Base-by-base conservation (phyloP, 2,113 vertebrate genomes). In the Petroica traversi region DNA sequence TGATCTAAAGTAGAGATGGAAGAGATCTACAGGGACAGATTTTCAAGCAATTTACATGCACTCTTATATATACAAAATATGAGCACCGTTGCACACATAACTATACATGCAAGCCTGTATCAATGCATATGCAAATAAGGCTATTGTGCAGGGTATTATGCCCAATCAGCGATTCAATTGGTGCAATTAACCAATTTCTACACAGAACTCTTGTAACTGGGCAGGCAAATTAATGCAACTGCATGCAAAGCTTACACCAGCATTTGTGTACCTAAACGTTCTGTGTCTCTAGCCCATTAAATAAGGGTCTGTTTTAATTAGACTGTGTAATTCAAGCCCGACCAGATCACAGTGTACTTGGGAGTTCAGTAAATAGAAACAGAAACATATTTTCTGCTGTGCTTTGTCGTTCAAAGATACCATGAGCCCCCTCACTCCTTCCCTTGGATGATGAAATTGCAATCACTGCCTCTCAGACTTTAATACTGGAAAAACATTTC, bases 101-200 rank as follows among this genome's bases (percentile, higher is more conserved):
- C 93, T 89, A 77, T 41, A 95, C 84, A 88, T 82, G 58, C 26
- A 95, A 80, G 80, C 45, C 67, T 82, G 22, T 61, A 67, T 59
- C 48, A 74, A 72, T 91, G 73, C 43, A 8, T 96, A 92, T 95
- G 89, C 81, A 94, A 95, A 96, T 92, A 49, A 91, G 67, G 74
- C 63, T 95, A 79, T 95, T 95, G 94, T 95, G 77, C 17, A 57
- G 69, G 43, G 74, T 89, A 89, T 89, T 94, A 95, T 89, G 74
- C 66, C 84, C 84, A 92, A 92, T 95, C 93, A 96, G 87, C 2
- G 9, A 78, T 87, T 94, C 91, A 91, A 85, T 87, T 91, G 92
- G 77, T 89, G 93, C 85, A 95, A 89, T 96, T 96, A 96, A 85
- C 89, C 87, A 82, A 82, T 97, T 96, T 93, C 93, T 95, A 82